Evolutionary conservation across 2,113 vertebrate genomes (phyloP), one percentile per base, ranked within the genome.

Genomic region (Anas platyrhynchos): DNA sequence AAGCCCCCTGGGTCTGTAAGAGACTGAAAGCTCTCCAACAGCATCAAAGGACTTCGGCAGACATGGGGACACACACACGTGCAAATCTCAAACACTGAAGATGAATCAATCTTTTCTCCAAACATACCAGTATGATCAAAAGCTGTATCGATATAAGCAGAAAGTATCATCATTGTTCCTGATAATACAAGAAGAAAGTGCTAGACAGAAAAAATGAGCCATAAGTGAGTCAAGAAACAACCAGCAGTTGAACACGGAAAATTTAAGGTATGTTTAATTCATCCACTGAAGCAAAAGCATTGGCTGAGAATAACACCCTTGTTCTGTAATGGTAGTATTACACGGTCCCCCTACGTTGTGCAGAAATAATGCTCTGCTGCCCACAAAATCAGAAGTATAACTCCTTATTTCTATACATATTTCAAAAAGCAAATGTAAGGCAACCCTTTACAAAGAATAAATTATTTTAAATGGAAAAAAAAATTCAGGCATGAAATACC

Each of bases 1-100:
- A 83, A 77, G 11, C 36, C 22, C 6, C 36, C 25, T 1, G 0
- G 21, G 43, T 63, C 26, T 34, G 31, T 16, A 58, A 43, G 0
- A 79, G 55, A 75, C 58, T 15, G 13, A 76, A 71, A 81, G 52
- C 43, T 46, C 54, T 46, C 4, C 20, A n/a, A 2, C 1, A 66
- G 4, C 2, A 44, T 46, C 52, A 25, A 16, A 36, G 52, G 67
- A 29, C 43, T 54, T 18, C 8, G 34, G 61, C 58, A 44, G 27
- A 31, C 21, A 38, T 16, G 44, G 43, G 31, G 43, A 32, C 41
- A 46, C 21, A 22, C 41, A 46, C 21, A 75, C 26, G 7, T 54
- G 26, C 16, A 20, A 0, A 50, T 78, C 23, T 34, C 56, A 59
- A 58, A 85, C 46, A 36, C 36, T 16, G 32, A 29, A 56, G 14